phyloP scores from a whole-genome alignment of 35 echinoderm and acorn worm species.

The Hemicentrotus pulcherrimus region DNA sequence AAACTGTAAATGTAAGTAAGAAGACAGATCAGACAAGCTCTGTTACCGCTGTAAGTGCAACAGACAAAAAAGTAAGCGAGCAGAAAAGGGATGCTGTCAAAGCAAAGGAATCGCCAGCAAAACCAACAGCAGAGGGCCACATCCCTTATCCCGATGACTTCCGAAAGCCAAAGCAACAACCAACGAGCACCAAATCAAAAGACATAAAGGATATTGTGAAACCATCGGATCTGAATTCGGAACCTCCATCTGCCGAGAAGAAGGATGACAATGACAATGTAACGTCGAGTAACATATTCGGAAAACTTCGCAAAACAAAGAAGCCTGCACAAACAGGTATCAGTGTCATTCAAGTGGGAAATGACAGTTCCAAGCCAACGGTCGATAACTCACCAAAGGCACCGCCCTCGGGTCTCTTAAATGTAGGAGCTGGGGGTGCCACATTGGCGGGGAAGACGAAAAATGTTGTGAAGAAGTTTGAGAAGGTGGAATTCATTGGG shows the following conservation, averaged over 20 bases:
- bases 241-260: neutral
- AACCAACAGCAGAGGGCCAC: neutral
- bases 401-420: neutral
- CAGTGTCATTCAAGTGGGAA: constrained; percentile 13
- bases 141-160: constrained; percentile 69
- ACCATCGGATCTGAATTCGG: neutral
- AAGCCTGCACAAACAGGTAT: constrained; percentile 12
- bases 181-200: neutral
- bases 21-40: neutral
- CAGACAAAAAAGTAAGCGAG: neutral
- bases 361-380: constrained; percentile 1
- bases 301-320: constrained; percentile 35
- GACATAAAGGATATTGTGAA: constrained; percentile 39
- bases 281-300: neutral
- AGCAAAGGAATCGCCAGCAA: neutral
- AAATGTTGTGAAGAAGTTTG: constrained; percentile 66
- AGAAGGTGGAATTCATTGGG: constrained; percentile 57
- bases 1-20: neutral
- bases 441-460: constrained; percentile 34
- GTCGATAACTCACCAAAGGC: neutral
- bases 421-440: neutral
- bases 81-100: constrained; percentile 29
- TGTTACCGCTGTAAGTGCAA: neutral
- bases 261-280: neutral
- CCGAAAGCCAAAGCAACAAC: constrained; percentile 18